Evolutionary conservation across 2,797 vertebrate species (phyloP), one percentile per base, ranked within the genome.

Genomic region (Echiichthys vipera): DNA sequence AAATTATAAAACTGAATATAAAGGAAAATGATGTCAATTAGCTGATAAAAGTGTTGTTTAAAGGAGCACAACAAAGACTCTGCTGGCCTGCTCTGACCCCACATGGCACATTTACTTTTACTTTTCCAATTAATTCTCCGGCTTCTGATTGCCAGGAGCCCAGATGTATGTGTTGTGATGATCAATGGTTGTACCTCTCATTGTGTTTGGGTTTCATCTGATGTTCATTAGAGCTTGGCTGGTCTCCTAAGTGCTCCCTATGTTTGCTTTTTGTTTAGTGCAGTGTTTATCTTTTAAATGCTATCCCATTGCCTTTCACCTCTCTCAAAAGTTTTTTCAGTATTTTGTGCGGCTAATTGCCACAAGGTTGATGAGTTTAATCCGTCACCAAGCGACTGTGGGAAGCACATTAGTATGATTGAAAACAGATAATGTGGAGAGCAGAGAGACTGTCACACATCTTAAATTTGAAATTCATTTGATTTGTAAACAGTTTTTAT

Each of bases 51-150:
- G 50, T 47, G 8, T 18, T 22, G 29, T 71, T 65, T 64, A 51
- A 64, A 61, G 27, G 13, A 51, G 37, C 59, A 7, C 13, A 7
- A 53, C 37, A 74, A 49, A 65, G 25, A 3, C 11, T 63, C 74
- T 22, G 7, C 51, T 54, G 59, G 27, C 40, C 20, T 2, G 0
- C 39, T 64, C 18, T 71, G 54, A 82, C 56, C 64, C 50, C 67
- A 50, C 63, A 22, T 32, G 18, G 43, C 57, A 53, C 14, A 10
- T 68, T 80, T 74, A 59, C 20, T 50, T 80, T 67, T 46, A 20
- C 68, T 67, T 43, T 17, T 78, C 57, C 75, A 77, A 71, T 82
- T 81, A 86, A n/a, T n/a, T n/a, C n/a, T n/a, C n/a, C n/a, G n/a
- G n/a, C 71, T 30, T 29, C 30, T 65, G 54, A 66, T 77, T 73